Evolutionary conservation across 2,888 invertebrate species (phyloP).

Genomic region (Pseudoips prasinana): DNA sequence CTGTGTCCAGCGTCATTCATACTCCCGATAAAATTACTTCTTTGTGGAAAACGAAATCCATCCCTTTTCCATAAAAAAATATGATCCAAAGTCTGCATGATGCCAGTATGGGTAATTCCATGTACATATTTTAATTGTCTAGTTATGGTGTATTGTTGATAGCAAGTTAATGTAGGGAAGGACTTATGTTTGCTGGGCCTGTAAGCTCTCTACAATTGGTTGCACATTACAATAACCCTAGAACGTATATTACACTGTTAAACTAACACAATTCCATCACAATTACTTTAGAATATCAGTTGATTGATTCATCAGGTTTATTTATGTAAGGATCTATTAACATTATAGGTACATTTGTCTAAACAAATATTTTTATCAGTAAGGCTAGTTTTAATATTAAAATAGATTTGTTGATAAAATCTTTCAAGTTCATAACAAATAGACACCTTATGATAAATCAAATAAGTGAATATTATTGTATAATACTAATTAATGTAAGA

Average conservation of each 20-base stretch:
- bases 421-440: conserved; percentile 66
- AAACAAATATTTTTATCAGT: conserved; percentile 38
- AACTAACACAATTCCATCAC: conserved; percentile 80
- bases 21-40: no score
- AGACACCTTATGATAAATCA: conserved; percentile 45
- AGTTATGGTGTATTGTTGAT: no score
- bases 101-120: no score
- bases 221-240: conserved; percentile 34
- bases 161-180: no score
- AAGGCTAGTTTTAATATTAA: conserved; percentile 51
- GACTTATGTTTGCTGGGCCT: conserved; percentile 22
- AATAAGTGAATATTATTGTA: conserved; percentile 33
- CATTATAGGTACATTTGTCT: conserved; percentile 29
- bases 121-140: no score
- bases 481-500: conserved; percentile 36
- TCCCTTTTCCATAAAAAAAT: no score
- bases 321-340: conserved; percentile 37
- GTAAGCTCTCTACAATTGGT: conserved; percentile 11
- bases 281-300: conserved; percentile 81
- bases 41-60: no score
- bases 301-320: conserved; percentile 68
- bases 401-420: conserved; percentile 79
- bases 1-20: no score
- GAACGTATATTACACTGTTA: conserved; percentile 51
- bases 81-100: no score